Evolutionary conservation across 2,113 vertebrate genomes (phyloP).

Genomic region (Lutjanus erythropterus): DNA sequence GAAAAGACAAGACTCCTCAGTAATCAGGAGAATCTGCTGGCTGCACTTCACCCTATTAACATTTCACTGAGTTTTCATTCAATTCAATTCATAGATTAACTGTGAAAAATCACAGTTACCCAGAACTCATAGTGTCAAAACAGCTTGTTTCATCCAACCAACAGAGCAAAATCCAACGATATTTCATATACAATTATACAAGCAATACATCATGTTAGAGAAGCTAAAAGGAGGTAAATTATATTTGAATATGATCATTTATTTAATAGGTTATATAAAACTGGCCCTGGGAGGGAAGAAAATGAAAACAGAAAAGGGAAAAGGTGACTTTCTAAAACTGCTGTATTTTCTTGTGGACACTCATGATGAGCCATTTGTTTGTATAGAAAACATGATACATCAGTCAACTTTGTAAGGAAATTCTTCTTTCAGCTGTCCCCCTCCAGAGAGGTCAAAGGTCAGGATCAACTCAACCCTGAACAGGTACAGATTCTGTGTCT

Average conservation of each 20-base stretch:
- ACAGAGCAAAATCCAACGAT: too few species aligned
- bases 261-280: background rate
- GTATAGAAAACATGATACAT: slow-evolving; percentile 33
- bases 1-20: slow-evolving; percentile 35
- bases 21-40: background rate
- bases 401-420: slow-evolving; percentile 26
- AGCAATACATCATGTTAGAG: too few species aligned
- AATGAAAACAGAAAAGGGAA: background rate
- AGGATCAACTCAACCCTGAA: slow-evolving; percentile 7
- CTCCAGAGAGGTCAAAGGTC: slow-evolving; percentile 58
- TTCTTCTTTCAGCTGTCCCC: slow-evolving; percentile 22
- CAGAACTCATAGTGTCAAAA: background rate
- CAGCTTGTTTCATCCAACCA: background rate
- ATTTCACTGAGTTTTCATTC: background rate
- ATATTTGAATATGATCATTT: too few species aligned
- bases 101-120: too few species aligned
- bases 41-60: background rate
- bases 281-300: background rate
- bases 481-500: slow-evolving; percentile 30
- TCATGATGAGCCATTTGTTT: background rate
- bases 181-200: background rate
- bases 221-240: too few species aligned
- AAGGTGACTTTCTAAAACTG: too few species aligned
- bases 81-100: background rate
- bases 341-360: background rate